phyloP scores from a whole-genome alignment of 2,888 invertebrate genomes.

The Drosophila barbarae region DNA sequence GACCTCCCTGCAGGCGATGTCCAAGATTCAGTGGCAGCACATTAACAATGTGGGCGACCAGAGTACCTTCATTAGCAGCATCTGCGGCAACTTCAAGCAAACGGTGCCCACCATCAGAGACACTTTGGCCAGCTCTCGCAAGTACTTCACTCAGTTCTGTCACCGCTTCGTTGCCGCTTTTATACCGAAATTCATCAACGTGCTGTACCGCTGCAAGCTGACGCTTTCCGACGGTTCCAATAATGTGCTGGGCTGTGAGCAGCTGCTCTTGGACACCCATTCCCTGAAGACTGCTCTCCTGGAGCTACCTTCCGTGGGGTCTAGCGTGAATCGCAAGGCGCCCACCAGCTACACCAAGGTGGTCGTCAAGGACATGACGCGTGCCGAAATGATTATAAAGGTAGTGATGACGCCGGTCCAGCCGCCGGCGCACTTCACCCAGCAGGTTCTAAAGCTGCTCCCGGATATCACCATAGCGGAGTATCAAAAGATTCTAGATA shows the following conservation, averaged over 20 bases:
- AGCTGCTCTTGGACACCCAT: conserved; percentile 94
- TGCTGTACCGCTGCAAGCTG: conserved; percentile 92
- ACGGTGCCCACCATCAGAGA: conserved; percentile 94
- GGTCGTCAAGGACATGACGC: conserved; percentile 91
- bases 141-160: conserved; percentile 99
- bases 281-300: conserved; percentile 95
- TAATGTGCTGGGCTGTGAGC: conserved; percentile 92
- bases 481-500: conserved; percentile 96
- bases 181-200: conserved; percentile 95
- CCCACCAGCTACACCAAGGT: conserved; percentile 92
- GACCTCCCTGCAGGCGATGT: conserved; percentile 94
- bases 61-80: conserved; percentile 94
- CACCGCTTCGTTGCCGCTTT: conserved; percentile 97
- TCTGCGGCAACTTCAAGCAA: conserved; percentile 91
- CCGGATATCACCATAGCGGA: conserved; percentile 94
- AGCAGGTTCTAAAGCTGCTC: conserved; percentile 92
- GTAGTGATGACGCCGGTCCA: conserved; percentile 96
- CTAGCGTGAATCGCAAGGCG: conserved; percentile 92
- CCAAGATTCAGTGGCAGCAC: conserved; percentile 95
- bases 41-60: conserved; percentile 98
- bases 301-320: conserved; percentile 96
- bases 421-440: conserved; percentile 88
- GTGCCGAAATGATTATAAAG: conserved; percentile 99
- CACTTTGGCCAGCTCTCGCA: conserved; percentile 92
- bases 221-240: conserved; percentile 81